phyloP scores from a whole-genome alignment of 2,113 vertebrate genomes.

The Sorex fumeus region DNA sequence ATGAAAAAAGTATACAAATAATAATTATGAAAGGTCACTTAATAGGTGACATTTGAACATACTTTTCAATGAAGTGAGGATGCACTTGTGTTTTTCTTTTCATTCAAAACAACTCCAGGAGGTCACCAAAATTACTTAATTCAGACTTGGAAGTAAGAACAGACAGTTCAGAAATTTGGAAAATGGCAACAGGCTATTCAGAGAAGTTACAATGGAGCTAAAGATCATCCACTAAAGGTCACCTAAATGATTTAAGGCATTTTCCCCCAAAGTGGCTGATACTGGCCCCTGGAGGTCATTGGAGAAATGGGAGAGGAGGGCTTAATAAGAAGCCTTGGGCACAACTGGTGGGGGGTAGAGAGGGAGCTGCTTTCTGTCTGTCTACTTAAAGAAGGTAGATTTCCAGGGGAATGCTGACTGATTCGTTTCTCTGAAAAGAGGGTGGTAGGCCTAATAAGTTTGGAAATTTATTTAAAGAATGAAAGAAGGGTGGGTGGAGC shows the following conservation, averaged over 20 bases:
- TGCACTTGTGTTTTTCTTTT: neutral
- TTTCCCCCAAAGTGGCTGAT: too few species aligned
- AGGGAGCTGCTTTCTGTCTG: too few species aligned
- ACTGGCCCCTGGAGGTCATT: too few species aligned
- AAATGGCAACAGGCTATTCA: constrained; percentile 52
- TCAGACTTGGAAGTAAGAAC: constrained; percentile 5
- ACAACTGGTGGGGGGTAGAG: too few species aligned
- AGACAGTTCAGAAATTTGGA: constrained; percentile 47
- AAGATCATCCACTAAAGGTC: constrained; percentile 29
- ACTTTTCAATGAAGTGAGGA: constrained; percentile 36
- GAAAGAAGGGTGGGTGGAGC: too few species aligned
- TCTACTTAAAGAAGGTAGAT: too few species aligned
- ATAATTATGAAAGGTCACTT: constrained; percentile 41
- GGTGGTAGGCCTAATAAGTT: too few species aligned
- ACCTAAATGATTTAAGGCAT: constrained; percentile 44
- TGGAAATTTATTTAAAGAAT: too few species aligned
- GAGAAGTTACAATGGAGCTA: constrained; percentile 32
- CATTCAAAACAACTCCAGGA: neutral
- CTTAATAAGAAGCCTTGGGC: too few species aligned
- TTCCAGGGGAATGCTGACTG: too few species aligned
- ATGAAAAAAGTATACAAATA: constrained; percentile 14
- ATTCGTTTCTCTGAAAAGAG: too few species aligned
- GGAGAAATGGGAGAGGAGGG: too few species aligned
- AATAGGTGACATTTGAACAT: constrained; percentile 36
- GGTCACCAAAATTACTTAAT: constrained; percentile 20